A percentile compares a stretch with the other conserved stretches of the same genome.
Conservation (phyloP, 1,140 invertebrate genomes). For the Hylaeus anthracinus region DNA sequence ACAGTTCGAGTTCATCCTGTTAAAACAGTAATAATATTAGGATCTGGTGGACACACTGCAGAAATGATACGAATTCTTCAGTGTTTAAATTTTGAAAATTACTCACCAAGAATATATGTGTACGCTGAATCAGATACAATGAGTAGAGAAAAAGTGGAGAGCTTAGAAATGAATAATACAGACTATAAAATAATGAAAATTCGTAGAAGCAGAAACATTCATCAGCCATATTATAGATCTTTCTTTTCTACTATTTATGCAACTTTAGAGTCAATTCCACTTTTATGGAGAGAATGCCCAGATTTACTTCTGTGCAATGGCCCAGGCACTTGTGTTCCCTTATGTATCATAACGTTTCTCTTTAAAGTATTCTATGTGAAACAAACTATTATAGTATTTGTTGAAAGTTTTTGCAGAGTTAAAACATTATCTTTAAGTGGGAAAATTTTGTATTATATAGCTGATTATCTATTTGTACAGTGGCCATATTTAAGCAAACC, state of each 20-base stretch:
- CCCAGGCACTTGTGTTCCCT: conserved; percentile 96
- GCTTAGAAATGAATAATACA: conserved; percentile 77
- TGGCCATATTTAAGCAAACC: conserved; percentile 85
- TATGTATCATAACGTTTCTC: conserved; percentile 88
- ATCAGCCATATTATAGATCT: conserved; percentile 91
- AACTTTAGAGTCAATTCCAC: conserved; percentile 84
- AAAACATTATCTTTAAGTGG: conserved; percentile 93
- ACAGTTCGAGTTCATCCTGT: conserved; percentile 31
- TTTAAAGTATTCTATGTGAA: conserved; percentile 85
- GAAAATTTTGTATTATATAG: conserved; percentile 91
- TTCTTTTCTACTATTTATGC: conserved; percentile 90
- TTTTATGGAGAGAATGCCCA: conserved; percentile 87
- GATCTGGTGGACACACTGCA: conserved; percentile 91
- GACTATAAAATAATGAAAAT: conserved; percentile 85
- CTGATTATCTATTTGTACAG: conserved; percentile 94
- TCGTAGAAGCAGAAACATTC: conserved; percentile 92
- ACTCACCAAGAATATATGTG: conserved; percentile 88
- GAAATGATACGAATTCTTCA: conserved; percentile 91
- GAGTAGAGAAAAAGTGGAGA: conserved; percentile 85
- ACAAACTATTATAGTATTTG: conserved; percentile 90
- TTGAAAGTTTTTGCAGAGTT: conserved; percentile 97
- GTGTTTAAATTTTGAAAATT: conserved; percentile 83
- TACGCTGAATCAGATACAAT: conserved; percentile 89
- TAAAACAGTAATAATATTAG: conserved; percentile 82
- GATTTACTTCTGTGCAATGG: conserved; percentile 95